These are phyloP conservation scores for Plagiodera versicolora DNA, from an alignment of 2,888 invertebrate genomes.

Conservation along the genomic window DNA sequence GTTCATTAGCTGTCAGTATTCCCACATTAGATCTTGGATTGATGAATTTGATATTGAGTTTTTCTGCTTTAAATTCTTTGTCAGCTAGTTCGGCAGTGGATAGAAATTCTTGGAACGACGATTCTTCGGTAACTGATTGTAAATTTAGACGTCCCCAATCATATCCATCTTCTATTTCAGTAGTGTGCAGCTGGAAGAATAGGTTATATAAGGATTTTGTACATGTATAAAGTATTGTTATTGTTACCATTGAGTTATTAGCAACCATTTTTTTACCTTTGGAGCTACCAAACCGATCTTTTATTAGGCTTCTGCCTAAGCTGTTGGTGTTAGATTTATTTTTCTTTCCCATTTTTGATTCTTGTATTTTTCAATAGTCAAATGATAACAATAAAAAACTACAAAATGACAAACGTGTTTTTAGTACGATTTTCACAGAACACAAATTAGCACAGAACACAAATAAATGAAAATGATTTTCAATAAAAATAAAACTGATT, in stretches of 20 bases:
- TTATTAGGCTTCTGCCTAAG: conserved; percentile 73
- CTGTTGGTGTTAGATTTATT: conserved; percentile 56
- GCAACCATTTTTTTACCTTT: conserved; percentile 66
- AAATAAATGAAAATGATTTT: too few relatives aligned
- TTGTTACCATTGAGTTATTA: conserved; percentile 72
- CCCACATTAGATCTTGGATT: conserved; percentile 64
- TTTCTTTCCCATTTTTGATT: conserved; percentile 70
- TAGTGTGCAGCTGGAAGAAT: conserved; percentile 71
- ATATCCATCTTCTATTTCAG: conserved; percentile 86
- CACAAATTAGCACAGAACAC: too few relatives aligned
- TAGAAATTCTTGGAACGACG: conserved; percentile 94
- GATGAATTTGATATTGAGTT: conserved; percentile 79
- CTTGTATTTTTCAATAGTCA: too few relatives aligned
- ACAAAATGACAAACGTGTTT: too few relatives aligned
- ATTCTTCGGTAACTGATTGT: conserved; percentile 92
- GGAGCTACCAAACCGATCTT: conserved; percentile 71
- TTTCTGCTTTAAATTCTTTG: conserved; percentile 91
- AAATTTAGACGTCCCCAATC: conserved; percentile 90
- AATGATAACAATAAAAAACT: too few relatives aligned
- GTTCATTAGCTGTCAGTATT: conserved; percentile 64
- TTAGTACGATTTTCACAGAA: too few relatives aligned
- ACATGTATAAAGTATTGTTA: background rate
- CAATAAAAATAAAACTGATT: too few relatives aligned
- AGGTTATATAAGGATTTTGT: background rate
- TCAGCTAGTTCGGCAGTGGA: conserved; percentile 93